These are phyloP conservation scores for Resseliella maxima DNA, from an alignment of 2,888 invertebrate genomes.

Conservation along the genomic window DNA sequence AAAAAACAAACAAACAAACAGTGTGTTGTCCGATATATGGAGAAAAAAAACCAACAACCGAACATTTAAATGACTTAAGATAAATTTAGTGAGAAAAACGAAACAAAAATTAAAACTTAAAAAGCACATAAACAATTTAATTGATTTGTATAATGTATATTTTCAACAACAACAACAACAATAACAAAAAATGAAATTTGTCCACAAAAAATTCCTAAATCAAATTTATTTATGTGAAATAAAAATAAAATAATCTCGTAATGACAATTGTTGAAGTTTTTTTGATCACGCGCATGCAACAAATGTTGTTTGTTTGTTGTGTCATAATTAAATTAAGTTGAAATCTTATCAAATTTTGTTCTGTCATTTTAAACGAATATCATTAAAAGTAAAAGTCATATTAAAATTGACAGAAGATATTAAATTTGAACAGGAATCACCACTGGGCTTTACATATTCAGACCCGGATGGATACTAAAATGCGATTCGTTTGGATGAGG, in stretches of 20 bases:
- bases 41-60: background rate
- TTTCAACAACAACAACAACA: background rate
- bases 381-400: too few species aligned
- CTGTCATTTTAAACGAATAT: too few species aligned
- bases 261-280: too few species aligned
- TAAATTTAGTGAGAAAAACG: background rate
- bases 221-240: constrained; percentile 40
- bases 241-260: constrained; percentile 23
- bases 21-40: background rate
- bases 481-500: too few species aligned
- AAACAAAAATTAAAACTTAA: background rate
- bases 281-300: too few species aligned
- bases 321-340: too few species aligned
- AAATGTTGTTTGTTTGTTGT: too few species aligned
- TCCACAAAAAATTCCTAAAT: background rate
- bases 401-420: too few species aligned
- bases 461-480: too few species aligned
- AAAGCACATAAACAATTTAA: background rate
- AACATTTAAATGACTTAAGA: constrained; percentile 25
- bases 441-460: too few species aligned
- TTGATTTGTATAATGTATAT: constrained; percentile 48
- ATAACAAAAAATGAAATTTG: background rate
- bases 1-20: background rate
- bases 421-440: too few species aligned
- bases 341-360: too few species aligned